These are phyloP conservation scores for Tetragnatha montana DNA, from an alignment of 2,888 invertebrate genomes.

Conservation along the genomic window DNA sequence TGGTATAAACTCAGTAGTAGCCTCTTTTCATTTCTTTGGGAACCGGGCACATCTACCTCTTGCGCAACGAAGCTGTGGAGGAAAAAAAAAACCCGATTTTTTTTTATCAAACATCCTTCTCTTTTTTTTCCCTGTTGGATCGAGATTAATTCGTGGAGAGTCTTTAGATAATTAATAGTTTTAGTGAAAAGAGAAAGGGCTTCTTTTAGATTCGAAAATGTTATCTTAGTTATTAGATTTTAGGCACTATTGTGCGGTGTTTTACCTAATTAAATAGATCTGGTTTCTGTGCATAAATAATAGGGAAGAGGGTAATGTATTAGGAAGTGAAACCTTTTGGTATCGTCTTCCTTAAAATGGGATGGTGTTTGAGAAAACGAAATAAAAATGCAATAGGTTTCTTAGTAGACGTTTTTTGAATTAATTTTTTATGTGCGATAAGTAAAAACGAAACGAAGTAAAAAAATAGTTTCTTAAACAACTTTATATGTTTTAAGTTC, in stretches of 20 bases:
- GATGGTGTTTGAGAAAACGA: no score
- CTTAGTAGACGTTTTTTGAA: no score
- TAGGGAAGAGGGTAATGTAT: no score
- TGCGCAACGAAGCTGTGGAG: conserved; percentile 11
- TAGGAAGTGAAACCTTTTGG: no score
- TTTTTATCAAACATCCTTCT: conserved; percentile 35
- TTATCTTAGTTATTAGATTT: conserved; percentile 60
- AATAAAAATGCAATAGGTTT: no score
- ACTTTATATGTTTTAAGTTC: no score
- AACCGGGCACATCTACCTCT: conserved; percentile 40
- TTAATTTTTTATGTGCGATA: no score
- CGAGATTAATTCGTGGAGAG: conserved; percentile 46
- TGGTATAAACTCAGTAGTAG: conserved; percentile 40
- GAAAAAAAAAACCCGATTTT: conserved; percentile 15
- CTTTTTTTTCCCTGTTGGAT: conserved; percentile 43
- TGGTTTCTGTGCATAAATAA: no score
- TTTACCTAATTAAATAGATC: conserved; percentile 42
- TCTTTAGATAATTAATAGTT: conserved; percentile 59
- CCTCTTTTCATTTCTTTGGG: conserved; percentile 46
- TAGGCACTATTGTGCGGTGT: conserved; percentile 24
- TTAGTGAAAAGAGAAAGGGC: conserved; percentile 37
- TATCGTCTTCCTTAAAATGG: no score
- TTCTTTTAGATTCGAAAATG: conserved; percentile 52
- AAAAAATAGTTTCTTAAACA: no score
- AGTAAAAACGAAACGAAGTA: no score